Base-by-base conservation (phyloP, 1,140 invertebrate genomes). In the Diabrotica undecimpunctata region DNA sequence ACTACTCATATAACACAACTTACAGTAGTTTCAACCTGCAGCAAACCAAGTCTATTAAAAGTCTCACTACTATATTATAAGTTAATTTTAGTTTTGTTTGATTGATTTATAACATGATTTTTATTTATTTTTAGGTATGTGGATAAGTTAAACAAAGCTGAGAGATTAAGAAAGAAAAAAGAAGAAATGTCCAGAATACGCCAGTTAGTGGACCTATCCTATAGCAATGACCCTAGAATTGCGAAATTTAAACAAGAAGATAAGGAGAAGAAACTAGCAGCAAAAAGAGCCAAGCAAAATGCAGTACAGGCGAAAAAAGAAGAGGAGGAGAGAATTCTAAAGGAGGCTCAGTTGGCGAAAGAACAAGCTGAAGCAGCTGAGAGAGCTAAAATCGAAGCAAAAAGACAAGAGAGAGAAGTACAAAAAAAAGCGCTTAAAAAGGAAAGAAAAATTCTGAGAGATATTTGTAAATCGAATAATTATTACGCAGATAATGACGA, bases 131-230 rank as follows among this genome's bases (percentile, higher is more conserved):
- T 12, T 25, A 60, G 58, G 9, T 98, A 94, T 90, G 98, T 99
- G 74, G 97, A 99, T 75, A 98, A 97, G 81, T 93, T 97, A 77
- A 99, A 99, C 76, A 97, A 96, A 84, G 89, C 85, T 9, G 93
- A 91, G 11, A 81, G 97, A 53, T 88, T 91, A 10, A 94, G 97
- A 74, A 85, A 91, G 71, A 98, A 98, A 81, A 98, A 98, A 78
- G 96, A 98, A 79, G 97, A 99, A 84, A 96, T 94, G 89, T 81
- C 88, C 0, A 83, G 97, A 70, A 94, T 99, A 73, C 83, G 96
- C 25, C 83, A 85, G 25, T 79, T 98, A 37, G 96, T 99, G 5
- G 96, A 99, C 76, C 86, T 94, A 78, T 94, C 95, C 0, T 99
- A 99, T 80, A 88, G 90, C 69, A 87, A 90, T 78, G 97, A 99